Conservation (phyloP, 2,797 vertebrate species). For the Setipinna tenuifilis region DNA sequence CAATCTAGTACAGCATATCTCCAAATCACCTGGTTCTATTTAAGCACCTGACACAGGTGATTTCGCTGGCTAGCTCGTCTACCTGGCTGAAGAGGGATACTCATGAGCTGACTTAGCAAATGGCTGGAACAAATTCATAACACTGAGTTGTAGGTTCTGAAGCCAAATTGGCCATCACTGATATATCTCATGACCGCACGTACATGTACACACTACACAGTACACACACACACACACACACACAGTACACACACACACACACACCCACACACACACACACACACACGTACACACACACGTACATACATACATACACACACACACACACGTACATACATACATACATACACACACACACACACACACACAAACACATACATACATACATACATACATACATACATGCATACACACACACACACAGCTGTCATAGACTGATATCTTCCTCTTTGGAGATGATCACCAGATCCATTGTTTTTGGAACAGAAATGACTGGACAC, state of each 20-base stretch:
- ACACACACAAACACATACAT: not conserved
- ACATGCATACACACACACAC: not conserved
- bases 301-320: not conserved
- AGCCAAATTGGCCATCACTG: too few species aligned
- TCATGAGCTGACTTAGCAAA: too few species aligned
- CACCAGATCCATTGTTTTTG: not conserved
- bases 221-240: too few species aligned
- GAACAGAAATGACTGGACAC: not conserved
- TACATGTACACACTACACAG: not conserved
- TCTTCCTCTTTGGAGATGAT: conserved; percentile 39
- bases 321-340: conserved; percentile 2
- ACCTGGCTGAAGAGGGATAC: too few species aligned
- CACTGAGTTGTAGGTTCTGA: too few species aligned
- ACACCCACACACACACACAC: too few species aligned
- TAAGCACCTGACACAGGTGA: too few species aligned
- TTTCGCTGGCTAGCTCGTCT: too few species aligned
- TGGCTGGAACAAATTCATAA: too few species aligned
- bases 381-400: not conserved
- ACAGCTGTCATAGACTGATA: too few species aligned
- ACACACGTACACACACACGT: conserved; percentile 5
- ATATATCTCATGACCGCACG: not conserved
- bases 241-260: not conserved
- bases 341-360: not conserved
- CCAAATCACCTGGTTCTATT: too few species aligned
- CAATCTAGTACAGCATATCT: too few species aligned